Conservation (phyloP, 2,113 vertebrate species). For the Tretioscincus oriximinensis region DNA sequence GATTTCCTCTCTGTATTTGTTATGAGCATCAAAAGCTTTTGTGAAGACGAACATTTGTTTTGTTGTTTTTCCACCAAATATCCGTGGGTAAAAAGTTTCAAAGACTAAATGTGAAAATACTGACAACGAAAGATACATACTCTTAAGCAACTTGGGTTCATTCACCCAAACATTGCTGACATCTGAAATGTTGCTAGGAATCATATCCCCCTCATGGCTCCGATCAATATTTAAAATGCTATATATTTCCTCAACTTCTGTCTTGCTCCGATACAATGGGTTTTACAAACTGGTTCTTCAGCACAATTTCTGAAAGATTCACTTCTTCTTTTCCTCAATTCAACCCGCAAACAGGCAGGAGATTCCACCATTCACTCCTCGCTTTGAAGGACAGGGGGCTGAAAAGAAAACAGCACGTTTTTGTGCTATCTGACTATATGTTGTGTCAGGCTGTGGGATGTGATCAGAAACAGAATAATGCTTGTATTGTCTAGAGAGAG, state of each 20-base stretch:
- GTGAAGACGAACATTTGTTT: not conserved
- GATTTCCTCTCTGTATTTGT: not conserved
- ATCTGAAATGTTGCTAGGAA: constrained; percentile 12
- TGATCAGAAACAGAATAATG: constrained; percentile 20
- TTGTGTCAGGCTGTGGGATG: constrained; percentile 34
- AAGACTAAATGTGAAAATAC: not conserved
- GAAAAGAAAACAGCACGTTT: constrained; percentile 20
- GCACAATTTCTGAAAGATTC: not conserved
- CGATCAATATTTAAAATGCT: not conserved
- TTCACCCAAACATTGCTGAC: not conserved
- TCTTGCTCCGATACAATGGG: no score
- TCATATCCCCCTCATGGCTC: not conserved
- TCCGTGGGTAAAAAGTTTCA: not conserved
- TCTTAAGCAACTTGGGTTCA: not conserved
- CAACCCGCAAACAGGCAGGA: not conserved
- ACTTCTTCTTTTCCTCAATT: not conserved
- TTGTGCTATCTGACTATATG: constrained; percentile 15
- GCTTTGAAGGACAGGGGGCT: constrained; percentile 25
- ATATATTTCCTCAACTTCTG: not conserved
- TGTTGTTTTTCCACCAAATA: not conserved
- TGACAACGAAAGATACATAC: no score
- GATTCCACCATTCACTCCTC: constrained; percentile 12
- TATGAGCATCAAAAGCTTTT: not conserved
- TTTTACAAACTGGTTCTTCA: not conserved
- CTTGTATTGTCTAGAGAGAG: constrained; percentile 8